These are phyloP conservation scores for Tromatobia lineatoria DNA, from an alignment of 2,888 invertebrate species.

Conservation along the genomic window DNA sequence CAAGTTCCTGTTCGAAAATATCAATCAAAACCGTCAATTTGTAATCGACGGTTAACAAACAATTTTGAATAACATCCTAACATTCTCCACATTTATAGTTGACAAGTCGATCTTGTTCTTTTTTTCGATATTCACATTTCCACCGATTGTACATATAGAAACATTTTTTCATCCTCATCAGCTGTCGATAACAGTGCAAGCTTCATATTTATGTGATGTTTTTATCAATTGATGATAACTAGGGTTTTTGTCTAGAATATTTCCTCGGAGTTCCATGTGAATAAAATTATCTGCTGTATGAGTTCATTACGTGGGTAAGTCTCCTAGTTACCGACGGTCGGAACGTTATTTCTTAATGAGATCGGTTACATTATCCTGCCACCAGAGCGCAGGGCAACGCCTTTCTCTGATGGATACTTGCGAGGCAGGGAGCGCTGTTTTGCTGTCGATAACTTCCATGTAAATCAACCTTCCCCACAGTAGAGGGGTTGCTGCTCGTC, in stretches of 20 bases:
- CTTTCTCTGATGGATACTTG: background rate
- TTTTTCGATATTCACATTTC: constrained; percentile 10
- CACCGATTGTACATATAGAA: background rate
- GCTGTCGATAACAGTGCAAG: background rate
- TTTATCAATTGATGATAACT: background rate
- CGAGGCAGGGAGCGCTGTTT: background rate
- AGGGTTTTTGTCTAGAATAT: background rate
- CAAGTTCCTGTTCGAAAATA: background rate
- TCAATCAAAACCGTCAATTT: background rate
- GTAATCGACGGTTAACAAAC: constrained; percentile 15
- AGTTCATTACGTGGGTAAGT: background rate
- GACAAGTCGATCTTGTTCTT: constrained; percentile 37
- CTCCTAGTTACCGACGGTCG: constrained; percentile 9
- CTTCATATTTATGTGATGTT: background rate
- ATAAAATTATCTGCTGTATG: background rate
- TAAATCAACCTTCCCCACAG: constrained; percentile 19
- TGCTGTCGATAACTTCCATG: constrained; percentile 22
- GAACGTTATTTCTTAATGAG: too few species aligned
- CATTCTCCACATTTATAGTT: background rate
- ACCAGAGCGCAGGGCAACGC: background rate
- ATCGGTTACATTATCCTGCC: background rate
- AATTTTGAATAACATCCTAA: constrained; percentile 12
- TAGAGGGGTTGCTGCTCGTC: background rate
- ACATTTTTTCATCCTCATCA: background rate
- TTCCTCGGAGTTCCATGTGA: background rate